Evolutionary conservation across 2,888 invertebrate genomes (phyloP), one percentile per base, ranked within the genome.

Genomic region (Miltochrista miniata): DNA sequence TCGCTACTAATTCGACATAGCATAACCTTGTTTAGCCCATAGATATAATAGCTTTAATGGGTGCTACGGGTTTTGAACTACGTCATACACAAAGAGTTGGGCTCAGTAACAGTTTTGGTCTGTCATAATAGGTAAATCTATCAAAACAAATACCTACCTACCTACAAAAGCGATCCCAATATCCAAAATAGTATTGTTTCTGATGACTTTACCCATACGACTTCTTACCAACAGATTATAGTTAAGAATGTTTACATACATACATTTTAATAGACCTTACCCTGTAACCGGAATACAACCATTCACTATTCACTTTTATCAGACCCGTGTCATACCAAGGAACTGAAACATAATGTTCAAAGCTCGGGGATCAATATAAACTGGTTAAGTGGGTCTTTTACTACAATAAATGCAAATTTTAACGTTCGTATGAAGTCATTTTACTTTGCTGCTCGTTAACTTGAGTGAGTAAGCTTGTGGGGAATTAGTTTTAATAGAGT

Each of bases 381-480:
- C 38, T 24, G 51, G 58, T 14, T 10, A 1, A 8, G n/a, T 44
- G 11, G 37, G 31, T 43, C 18, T 24, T 24, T 60, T 38, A 61
- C 50, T 59, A 50, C 47, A 58, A 55, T 64, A 64, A 68, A 68
- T 66, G 61, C 53, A 52, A 64, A 66, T 64, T 64, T 51, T 68
- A 61, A 59, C 51, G 56, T 59, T 48, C 57, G 50, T 57, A 55
- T 61, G 48, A 57, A 68, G 61, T 51, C 50, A 53, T 64, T 64
- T 48, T 59, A 59, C 45, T 55, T 64, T 55, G 56, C 45, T 45
- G 46, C 29, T 48, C 45, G 49, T 65, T 58, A 56, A 48, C 35
- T 55, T 61, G 61, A 54, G 50, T 61, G 61, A 54, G 50, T 45
- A 30, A 50, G 59, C 52, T 53, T 55, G 51, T 51, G 52, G 14